A percentile compares a stretch with the other conserved stretches of the same genome.
Evolutionary conservation across 2,113 vertebrate genomes (phyloP).

Genomic region (Pyxicephalus adspersus): DNA sequence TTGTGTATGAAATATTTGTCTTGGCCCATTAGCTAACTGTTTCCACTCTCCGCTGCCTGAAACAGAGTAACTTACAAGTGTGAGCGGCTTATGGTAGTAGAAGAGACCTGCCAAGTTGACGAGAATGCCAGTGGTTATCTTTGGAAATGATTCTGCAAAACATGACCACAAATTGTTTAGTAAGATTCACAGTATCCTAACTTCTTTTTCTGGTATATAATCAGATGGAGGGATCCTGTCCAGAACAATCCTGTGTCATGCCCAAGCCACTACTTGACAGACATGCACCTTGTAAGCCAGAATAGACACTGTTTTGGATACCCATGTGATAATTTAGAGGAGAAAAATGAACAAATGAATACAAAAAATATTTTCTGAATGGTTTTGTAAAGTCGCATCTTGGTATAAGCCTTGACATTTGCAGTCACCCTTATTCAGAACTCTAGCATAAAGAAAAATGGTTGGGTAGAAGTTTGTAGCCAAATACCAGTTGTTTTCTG

Average conservation of each 20-base stretch:
- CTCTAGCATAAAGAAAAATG: no score
- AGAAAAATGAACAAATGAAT: no score
- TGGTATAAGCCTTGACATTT: no score
- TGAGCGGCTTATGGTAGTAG: constrained; percentile 57
- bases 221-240: not conserved
- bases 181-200: constrained; percentile 68
- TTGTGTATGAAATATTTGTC: no score
- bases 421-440: no score
- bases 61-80: constrained; percentile 55
- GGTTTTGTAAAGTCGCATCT: no score
- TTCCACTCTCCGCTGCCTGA: constrained; percentile 18
- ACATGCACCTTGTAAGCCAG: constrained; percentile 1
- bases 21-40: constrained; percentile 39
- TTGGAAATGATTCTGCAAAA: constrained; percentile 69
- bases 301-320: not conserved
- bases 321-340: no score
- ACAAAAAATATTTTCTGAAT: no score
- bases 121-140: constrained; percentile 69
- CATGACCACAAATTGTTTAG: constrained; percentile 70
- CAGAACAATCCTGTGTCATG: not conserved
- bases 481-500: no score
- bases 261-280: not conserved
- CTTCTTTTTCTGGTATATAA: constrained; percentile 27
- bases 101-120: constrained; percentile 65
- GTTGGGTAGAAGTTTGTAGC: no score